Base-by-base conservation (phyloP, 2,113 vertebrate species). In the Probosciger aterrimus region DNA sequence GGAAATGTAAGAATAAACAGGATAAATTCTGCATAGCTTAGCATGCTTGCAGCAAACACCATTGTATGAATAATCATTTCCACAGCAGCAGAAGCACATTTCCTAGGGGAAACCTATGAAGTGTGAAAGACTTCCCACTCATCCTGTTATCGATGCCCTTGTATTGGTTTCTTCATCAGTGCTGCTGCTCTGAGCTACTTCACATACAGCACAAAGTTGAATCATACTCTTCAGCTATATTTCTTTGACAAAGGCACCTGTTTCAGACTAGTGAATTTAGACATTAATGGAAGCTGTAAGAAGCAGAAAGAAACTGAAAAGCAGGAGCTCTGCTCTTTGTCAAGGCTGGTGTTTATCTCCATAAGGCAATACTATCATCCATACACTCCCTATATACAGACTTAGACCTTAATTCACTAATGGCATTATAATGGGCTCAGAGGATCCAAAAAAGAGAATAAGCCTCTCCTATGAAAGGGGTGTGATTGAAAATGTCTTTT, bases 111-210 rank as follows among this genome's bases (percentile, higher is more conserved):
- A 90, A 65, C 41, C 62, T 64, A 46, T 68, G 49, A 89, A 74
- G 7, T 73, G 87, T 95, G 64, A 92, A 95, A 88, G 80, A 49
- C 71, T 91, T 95, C 80, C 82, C 74, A 73, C 90, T 94, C 75
- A 90, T 85, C 88, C 85, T 82, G 50, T 80, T 93, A 92, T 92
- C 6, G 20, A 50, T 84, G 49, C 16, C 55, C 44, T 85, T 27
- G 12, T 95, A 96, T 93, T 55, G 88, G 96, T 96, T 95, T 53
- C 63, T 90, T 83, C 88, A 60, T 83, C 49, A 93, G 69, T 24
- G 31, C 24, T 63, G 52, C 74, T 86, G 65, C 63, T 92, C 64
- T 88, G 73, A 95, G 82, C 91, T 95, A 57, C 74, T 95, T 96
- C 94, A 60, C 37, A 73, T 75, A 81, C 93, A 91, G 57, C 41